Base-by-base conservation (phyloP, 2,797 vertebrate species). In the Sus cebifrons region DNA sequence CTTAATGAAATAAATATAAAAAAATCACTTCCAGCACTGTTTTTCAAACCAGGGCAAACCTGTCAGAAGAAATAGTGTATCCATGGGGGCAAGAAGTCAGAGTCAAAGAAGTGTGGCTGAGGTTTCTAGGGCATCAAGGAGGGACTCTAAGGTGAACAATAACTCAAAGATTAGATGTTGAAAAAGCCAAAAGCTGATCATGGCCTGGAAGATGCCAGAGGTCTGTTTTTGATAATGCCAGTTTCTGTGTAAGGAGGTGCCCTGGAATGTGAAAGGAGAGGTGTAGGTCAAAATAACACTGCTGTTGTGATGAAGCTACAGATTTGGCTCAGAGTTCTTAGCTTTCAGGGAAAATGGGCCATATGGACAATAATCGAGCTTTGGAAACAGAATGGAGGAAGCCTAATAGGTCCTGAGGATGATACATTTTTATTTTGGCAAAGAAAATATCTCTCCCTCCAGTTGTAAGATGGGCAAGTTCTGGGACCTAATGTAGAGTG, bases 401-500 rank as follows among this genome's bases (percentile, higher is more conserved):
- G 40, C 16, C 9, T 68, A 23, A 73, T 7, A 32, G 32, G 15
- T 67, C 36, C 71, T 52, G 40, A 73, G 36, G 25, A 67, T 54
- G 25, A 73, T 36, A 73, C 23, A 68, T 71, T 84, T 88, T 96
- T 88, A 71, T 79, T 93, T 93, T 73, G 65, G 62, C 15, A 21
- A 77, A 83, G 36, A 88, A 92, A 92, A 64, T n/a, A 4, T 70
- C 27, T 95, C 52, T 86, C 8, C 40, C 77, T 77, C 54, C 44
- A 83, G 25, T 87, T 77, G 15, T 62, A 68, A 81, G 40, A 83
- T 88, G 36, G 92, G 75, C 23, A 75, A 92, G 23, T 94, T 67
- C 70, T 89, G 60, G 62, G 21, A 23, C 17, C 29, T 84, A 56
- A n/a, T 29, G 36, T 84, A 75, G 5, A 79, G 17, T 27, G 36